A percentile compares a stretch with the other conserved stretches of the same genome.
phyloP scores from a whole-genome alignment of 2,888 invertebrate genomes.

The Mesoligia furuncula region DNA sequence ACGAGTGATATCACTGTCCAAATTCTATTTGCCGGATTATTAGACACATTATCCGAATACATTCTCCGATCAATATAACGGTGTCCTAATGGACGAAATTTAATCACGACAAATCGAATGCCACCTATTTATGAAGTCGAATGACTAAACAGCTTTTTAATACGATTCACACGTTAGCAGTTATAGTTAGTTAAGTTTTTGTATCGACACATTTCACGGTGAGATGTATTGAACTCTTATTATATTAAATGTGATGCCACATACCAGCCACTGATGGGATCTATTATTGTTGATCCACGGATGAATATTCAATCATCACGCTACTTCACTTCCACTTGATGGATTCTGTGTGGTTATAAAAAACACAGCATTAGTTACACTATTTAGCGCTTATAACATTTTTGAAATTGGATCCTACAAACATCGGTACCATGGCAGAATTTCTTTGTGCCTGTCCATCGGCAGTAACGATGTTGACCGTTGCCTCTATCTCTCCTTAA shows the following conservation, averaged over 20 bases:
- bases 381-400: conserved; percentile 74
- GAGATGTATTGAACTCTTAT: conserved; percentile 89
- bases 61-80: conserved; percentile 84
- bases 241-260: conserved; percentile 90
- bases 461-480: conserved; percentile 51
- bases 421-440: conserved; percentile 58
- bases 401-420: conserved; percentile 68
- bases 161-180: conserved; percentile 90
- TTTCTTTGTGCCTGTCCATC: conserved; percentile 62
- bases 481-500: conserved; percentile 56
- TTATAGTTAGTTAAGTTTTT: conserved; percentile 90
- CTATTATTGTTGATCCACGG: conserved; percentile 90
- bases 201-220: conserved; percentile 90
- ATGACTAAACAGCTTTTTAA: conserved; percentile 90
- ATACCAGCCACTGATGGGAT: conserved; percentile 88
- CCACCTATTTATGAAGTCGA: conserved; percentile 89
- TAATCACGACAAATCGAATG: conserved; percentile 90
- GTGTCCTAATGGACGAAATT: conserved; percentile 89
- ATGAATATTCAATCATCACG: conserved; percentile 89
- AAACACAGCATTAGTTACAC: conserved; percentile 78
- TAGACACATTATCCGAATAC: conserved; percentile 83
- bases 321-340: conserved; percentile 83
- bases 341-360: conserved; percentile 77
- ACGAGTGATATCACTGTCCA: conserved; percentile 77
- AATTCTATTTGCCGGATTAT: conserved; percentile 86